phyloP scores from a whole-genome alignment of 2,888 invertebrate genomes.

The Clanis bilineata region DNA sequence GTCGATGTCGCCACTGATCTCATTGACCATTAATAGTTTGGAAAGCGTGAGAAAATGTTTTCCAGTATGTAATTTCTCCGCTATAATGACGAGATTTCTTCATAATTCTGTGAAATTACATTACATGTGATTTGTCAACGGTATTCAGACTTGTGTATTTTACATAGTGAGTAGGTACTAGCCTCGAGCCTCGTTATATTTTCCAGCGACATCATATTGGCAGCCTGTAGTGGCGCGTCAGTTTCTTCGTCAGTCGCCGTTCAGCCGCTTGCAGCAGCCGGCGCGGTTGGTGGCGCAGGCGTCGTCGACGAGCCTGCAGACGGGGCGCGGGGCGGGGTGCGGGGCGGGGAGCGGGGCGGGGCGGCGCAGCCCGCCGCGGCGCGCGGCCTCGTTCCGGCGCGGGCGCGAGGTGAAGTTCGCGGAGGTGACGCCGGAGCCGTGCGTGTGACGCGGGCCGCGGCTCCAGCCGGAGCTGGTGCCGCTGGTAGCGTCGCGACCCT shows the following conservation, averaged over 20 bases:
- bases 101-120: no score
- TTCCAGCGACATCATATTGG: constrained; percentile 78
- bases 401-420: constrained; percentile 80
- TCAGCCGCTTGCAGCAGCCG: constrained; percentile 63
- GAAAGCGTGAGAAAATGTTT: no score
- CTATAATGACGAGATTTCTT: no score
- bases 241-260: constrained; percentile 87
- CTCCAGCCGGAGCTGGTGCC: constrained; percentile 80
- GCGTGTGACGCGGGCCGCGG: constrained; percentile 80
- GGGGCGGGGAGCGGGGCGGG: constrained; percentile 60
- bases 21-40: no score
- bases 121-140: no score
- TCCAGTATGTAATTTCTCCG: no score
- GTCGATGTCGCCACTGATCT: no score
- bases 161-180: no score
- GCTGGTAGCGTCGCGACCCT: constrained; percentile 55
- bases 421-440: constrained; percentile 60
- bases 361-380: constrained; percentile 65
- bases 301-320: constrained; percentile 75
- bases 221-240: constrained; percentile 87
- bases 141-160: no score
- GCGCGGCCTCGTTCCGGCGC: constrained; percentile 71
- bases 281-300: constrained; percentile 64
- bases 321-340: constrained; percentile 55
- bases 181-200: neutral